These are phyloP conservation scores for Perizoma flavofasciatum DNA, from an alignment of 2,888 invertebrate species.

Conservation along the genomic window DNA sequence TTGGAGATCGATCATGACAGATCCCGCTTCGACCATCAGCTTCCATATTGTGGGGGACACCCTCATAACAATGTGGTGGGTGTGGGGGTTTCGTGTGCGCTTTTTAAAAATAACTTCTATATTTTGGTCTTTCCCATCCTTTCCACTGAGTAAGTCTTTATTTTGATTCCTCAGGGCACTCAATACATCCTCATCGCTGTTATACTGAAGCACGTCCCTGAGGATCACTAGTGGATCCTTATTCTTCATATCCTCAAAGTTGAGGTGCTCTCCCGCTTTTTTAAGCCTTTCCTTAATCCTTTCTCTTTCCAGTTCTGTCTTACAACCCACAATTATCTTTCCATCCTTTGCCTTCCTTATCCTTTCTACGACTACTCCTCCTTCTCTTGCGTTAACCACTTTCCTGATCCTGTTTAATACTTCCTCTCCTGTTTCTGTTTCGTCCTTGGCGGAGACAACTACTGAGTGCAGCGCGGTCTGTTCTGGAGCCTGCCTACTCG, in stretches of 20 bases:
- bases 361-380: conserved; percentile 4
- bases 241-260: conserved; percentile 11
- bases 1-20: no score
- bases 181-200: conserved; percentile 10
- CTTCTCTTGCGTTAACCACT: conserved; percentile 7
- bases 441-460: conserved; percentile 10
- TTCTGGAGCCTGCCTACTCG: not conserved
- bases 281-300: conserved; percentile 4
- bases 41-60: conserved; percentile 9
- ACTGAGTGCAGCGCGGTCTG: conserved; percentile 6
- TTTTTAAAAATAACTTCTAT: no score
- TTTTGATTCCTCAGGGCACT: conserved; percentile 15
- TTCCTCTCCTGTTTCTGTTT: conserved; percentile 15
- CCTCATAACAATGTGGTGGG: conserved; percentile 2
- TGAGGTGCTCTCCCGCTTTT: not conserved
- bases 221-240: conserved; percentile 18
- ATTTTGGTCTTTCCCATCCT: no score
- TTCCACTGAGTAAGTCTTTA: not conserved
- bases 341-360: conserved; percentile 18
- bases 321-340: conserved; percentile 14
- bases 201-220: conserved; percentile 1
- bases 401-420: conserved; percentile 8
- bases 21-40: not conserved
- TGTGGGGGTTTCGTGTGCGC: not conserved
- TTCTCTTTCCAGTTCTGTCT: conserved; percentile 4